Percentiles rank a stretch among this genome's conserved stretches.
phyloP scores from a whole-genome alignment of 2,888 invertebrate species.

The Torymus aiolomorphi region DNA sequence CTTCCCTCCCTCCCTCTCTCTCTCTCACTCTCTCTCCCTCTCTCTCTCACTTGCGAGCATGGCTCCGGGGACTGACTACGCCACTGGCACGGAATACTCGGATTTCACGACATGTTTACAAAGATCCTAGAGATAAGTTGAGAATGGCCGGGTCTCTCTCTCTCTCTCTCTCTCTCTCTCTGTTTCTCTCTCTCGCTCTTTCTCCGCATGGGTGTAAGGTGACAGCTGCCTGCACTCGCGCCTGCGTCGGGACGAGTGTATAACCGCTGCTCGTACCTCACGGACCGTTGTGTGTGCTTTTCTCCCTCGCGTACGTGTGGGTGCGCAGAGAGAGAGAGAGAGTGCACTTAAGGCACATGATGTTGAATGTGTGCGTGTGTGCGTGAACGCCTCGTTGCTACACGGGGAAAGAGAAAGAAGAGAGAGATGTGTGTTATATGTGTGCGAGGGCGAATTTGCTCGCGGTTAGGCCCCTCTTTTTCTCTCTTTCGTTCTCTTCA shows the following conservation, averaged over 20 bases:
- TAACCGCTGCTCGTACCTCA: slow-evolving; percentile 29
- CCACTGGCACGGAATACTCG: slow-evolving; percentile 75
- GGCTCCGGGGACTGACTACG: slow-evolving; percentile 65
- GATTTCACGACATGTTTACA: slow-evolving; percentile 76
- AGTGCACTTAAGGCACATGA: slow-evolving; percentile 15
- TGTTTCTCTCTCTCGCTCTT: slow-evolving; percentile 20
- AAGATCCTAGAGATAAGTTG: slow-evolving; percentile 76
- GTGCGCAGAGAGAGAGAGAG: neutral
- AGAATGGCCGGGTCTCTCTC: slow-evolving; percentile 71
- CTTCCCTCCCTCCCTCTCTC: slow-evolving; percentile 1
- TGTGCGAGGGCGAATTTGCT: slow-evolving; percentile 2
- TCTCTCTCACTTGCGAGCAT: slow-evolving; percentile 5
- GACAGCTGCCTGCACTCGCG: slow-evolving; percentile 74
- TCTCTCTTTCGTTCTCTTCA: neutral
- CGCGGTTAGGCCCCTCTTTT: neutral
- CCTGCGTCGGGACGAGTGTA: slow-evolving; percentile 61
- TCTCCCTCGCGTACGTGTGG: neutral
- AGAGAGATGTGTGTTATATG: slow-evolving; percentile 1
- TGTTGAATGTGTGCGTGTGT: neutral
- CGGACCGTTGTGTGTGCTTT: slow-evolving; percentile 5
- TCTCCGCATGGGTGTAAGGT: slow-evolving; percentile 74
- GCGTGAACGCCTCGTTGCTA: slow-evolving; percentile 3
- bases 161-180: slow-evolving; percentile 5
- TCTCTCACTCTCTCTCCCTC: neutral
- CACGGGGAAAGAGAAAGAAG: slow-evolving; percentile 11